Conservation (phyloP, 2,113 vertebrate species). For the Campylomormyrus numenius region DNA sequence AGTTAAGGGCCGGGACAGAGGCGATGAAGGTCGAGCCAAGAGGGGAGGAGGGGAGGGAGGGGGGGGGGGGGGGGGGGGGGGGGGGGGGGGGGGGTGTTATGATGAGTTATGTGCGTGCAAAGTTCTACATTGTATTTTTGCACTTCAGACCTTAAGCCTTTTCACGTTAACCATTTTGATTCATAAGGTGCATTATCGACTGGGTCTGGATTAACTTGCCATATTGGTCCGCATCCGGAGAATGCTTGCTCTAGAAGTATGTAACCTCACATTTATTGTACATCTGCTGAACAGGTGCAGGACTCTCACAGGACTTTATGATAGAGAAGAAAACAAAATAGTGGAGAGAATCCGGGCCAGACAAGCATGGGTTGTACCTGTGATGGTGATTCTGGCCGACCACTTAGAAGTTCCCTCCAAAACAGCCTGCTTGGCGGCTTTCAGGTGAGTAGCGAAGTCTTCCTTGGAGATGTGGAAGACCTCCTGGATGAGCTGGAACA, state of each 20-base stretch:
- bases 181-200: background rate
- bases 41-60: no score
- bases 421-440: conserved; percentile 80
- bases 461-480: conserved; percentile 81
- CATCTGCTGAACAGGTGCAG: background rate
- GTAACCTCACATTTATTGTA: background rate
- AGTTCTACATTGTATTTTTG: background rate
- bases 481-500: conserved; percentile 95
- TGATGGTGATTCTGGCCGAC: conserved; percentile 23
- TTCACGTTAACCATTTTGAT: background rate
- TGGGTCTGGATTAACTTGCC: background rate
- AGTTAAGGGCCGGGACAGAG: no score
- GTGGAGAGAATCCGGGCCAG: background rate
- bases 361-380: background rate
- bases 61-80: no score
- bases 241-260: background rate
- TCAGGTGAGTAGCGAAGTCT: conserved; percentile 83
- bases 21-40: no score
- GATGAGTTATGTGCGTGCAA: background rate
- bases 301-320: background rate
- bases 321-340: background rate
- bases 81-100: background rate
- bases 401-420: conserved; percentile 21
- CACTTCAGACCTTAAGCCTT: background rate
- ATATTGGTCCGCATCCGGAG: background rate